A percentile compares a stretch with the other conserved stretches of the same genome.
These are phyloP conservation scores for Phanerotoma sp. DNA, from an alignment of 2,888 invertebrate genomes.

Conservation along the genomic window DNA sequence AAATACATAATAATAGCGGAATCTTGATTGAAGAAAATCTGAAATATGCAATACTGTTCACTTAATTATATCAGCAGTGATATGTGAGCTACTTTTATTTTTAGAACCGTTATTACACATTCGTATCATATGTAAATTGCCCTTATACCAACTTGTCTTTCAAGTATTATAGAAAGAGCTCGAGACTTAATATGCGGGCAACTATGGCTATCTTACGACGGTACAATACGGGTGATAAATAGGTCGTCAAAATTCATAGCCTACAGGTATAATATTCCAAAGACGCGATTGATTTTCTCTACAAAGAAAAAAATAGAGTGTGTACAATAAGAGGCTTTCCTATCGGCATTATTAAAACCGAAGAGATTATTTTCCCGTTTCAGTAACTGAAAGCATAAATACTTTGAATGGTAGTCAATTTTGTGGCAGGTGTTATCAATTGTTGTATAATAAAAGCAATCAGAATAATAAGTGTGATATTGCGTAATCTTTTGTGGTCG, in stretches of 20 bases:
- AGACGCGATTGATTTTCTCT: conserved; percentile 13
- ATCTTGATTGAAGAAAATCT: too few relatives aligned
- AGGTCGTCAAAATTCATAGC: conserved; percentile 52
- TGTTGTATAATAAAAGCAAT: too few relatives aligned
- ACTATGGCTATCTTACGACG: conserved; percentile 49
- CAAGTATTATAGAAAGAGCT: conserved; percentile 43
- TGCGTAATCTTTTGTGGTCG: too few relatives aligned
- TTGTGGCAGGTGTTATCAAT: conserved; percentile 27
- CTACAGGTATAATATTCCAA: too few relatives aligned
- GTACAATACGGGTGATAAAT: conserved; percentile 56
- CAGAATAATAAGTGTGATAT: too few relatives aligned
- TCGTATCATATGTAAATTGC: conserved; percentile 52
- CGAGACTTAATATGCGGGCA: conserved; percentile 48
- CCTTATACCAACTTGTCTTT: conserved; percentile 54
- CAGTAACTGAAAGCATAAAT: too few relatives aligned
- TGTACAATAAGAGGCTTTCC: too few relatives aligned
- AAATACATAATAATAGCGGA: too few relatives aligned
- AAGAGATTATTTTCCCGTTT: too few relatives aligned
- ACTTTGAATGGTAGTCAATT: neutral
- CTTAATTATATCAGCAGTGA: too few relatives aligned
- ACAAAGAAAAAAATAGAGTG: conserved; percentile 7
- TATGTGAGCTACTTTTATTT: neutral
- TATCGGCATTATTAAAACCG: too few relatives aligned
- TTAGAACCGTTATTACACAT: conserved; percentile 41
- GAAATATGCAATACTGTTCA: too few relatives aligned